A percentile compares a stretch with the other conserved stretches of the same genome.
Conservation (phyloP, 2,113 vertebrate genomes). For the Podarcis muralis region DNA sequence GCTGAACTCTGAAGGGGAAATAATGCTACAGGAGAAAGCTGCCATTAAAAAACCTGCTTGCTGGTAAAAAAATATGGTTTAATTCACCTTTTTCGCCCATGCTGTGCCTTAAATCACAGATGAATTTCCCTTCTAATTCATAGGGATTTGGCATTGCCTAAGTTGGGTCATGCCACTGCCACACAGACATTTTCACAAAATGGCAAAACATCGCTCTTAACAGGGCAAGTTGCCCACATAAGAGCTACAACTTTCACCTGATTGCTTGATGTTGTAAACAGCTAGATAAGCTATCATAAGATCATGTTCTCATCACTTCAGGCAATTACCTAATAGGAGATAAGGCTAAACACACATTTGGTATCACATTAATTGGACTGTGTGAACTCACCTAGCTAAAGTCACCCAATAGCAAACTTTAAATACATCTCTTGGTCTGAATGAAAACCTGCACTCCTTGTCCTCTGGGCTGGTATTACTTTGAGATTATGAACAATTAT, state of each 20-base stretch:
- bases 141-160: neutral
- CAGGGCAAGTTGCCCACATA: neutral
- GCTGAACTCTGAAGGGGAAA: neutral
- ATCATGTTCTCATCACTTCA: neutral
- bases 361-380: neutral
- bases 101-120: neutral
- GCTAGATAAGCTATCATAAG: neutral
- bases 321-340: neutral
- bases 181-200: neutral
- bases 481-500: no score
- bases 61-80: neutral
- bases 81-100: neutral
- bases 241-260: neutral
- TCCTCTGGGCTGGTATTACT: neutral
- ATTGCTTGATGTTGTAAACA: neutral
- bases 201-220: neutral
- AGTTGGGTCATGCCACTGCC: neutral
- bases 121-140: neutral
- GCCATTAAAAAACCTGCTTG: neutral
- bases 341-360: neutral
- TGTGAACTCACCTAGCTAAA: neutral
- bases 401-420: neutral
- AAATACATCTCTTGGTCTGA: neutral
- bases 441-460: neutral
- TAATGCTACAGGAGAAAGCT: neutral